These are phyloP conservation scores for Coenobita brevimanus DNA, from an alignment of 1,140 invertebrate species.

Conservation along the genomic window DNA sequence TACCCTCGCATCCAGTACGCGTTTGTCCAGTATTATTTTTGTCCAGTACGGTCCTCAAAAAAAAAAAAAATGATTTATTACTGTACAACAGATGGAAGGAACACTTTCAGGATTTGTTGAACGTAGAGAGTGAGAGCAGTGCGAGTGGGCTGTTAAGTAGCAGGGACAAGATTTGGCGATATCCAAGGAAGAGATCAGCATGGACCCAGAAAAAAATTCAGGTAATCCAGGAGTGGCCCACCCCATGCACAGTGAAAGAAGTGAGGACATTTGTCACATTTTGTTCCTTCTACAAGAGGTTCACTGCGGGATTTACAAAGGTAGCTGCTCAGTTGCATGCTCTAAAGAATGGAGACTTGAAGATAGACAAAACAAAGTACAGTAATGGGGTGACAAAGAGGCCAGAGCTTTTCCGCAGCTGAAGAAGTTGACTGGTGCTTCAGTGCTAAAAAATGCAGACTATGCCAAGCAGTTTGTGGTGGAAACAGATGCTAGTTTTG, in stretches of 20 bases:
- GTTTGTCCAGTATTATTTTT: too few species aligned
- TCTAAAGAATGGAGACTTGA: background rate
- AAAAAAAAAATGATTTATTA: too few species aligned
- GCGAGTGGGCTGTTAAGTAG: conserved; percentile 25
- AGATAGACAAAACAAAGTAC: background rate
- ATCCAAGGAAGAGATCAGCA: conserved; percentile 3
- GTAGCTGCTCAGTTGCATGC: conserved; percentile 7
- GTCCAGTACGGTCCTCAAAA: too few species aligned
- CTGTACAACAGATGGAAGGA: too few species aligned
- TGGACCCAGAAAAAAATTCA: conserved; percentile 19
- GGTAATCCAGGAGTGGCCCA: conserved; percentile 17
- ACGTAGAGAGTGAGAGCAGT: too few species aligned
- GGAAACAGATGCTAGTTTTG: conserved; percentile 43
- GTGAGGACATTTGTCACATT: conserved; percentile 15
- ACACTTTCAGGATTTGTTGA: too few species aligned
- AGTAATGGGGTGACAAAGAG: background rate
- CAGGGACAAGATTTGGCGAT: background rate
- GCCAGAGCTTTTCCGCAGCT: background rate
- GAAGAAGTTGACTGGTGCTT: background rate
- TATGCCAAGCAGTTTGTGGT: background rate
- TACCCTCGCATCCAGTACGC: too few species aligned
- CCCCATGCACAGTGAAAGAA: conserved; percentile 11
- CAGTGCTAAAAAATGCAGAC: background rate
- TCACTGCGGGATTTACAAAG: conserved; percentile 1
- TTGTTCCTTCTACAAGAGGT: conserved; percentile 17